Evolutionary conservation across 1,140 invertebrate species (phyloP).

Genomic region (Lycorma delicatula): DNA sequence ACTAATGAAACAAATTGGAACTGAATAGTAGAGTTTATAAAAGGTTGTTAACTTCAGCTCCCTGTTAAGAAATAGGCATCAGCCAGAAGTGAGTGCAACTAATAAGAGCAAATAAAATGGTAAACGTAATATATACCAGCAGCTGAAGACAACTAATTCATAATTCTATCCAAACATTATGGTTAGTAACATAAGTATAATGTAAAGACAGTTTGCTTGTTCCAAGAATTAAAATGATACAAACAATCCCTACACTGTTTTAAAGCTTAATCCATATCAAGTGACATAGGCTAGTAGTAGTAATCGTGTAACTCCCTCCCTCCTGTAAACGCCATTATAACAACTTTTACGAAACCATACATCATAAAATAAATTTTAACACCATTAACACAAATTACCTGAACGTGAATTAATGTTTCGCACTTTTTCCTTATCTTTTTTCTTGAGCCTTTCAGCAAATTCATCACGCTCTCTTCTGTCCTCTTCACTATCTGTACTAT

Average conservation of each 20-base stretch:
- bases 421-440: conserved; percentile 84
- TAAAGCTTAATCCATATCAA: background rate
- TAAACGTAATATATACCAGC: no score
- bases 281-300: no score
- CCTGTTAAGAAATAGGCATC: no score
- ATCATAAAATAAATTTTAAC: background rate
- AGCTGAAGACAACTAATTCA: no score
- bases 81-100: no score
- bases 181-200: no score
- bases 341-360: background rate
- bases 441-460: conserved; percentile 79
- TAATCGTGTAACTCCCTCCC: background rate
- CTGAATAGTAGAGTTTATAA: no score
- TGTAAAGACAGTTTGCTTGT: background rate
- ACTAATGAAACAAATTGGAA: no score
- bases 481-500: conserved; percentile 27
- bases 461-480: conserved; percentile 72
- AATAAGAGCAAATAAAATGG: no score
- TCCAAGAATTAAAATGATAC: background rate
- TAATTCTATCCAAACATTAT: no score
- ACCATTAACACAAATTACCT: conserved; percentile 27
- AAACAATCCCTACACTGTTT: background rate
- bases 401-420: conserved; percentile 62
- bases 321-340: background rate
- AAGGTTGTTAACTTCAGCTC: no score